Evolutionary conservation across 1,140 invertebrate species (phyloP).

Genomic region (Tetranychus cinnabarinus): DNA sequence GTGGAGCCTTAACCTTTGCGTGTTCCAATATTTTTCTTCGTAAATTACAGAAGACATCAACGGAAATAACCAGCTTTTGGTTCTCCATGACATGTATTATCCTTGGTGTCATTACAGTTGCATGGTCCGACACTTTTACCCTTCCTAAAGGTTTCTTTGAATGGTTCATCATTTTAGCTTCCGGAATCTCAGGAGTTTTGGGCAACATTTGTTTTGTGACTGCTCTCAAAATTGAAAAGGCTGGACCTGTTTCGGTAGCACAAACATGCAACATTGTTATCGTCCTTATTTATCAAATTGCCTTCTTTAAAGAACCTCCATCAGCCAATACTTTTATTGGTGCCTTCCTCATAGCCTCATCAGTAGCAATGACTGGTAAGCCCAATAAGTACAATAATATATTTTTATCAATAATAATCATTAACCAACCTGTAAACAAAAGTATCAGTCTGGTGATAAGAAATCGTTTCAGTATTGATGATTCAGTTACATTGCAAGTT

Average conservation of each 20-base stretch:
- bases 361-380: neutral
- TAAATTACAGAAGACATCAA: slow-evolving; percentile 58
- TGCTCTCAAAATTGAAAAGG: slow-evolving; percentile 34
- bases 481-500: too few species aligned
- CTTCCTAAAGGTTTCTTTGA: neutral
- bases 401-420: neutral
- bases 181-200: neutral
- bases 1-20: neutral
- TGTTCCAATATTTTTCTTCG: slow-evolving; percentile 17
- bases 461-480: neutral
- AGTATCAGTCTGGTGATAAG: neutral
- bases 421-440: neutral
- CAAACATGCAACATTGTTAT: slow-evolving; percentile 68
- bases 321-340: slow-evolving; percentile 3
- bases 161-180: neutral
- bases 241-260: slow-evolving; percentile 63
- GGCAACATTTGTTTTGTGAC: neutral
- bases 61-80: slow-evolving; percentile 33
- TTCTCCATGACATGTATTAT: slow-evolving; percentile 25
- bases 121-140: neutral
- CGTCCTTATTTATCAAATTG: slow-evolving; percentile 32
- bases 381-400: neutral
- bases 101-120: neutral
- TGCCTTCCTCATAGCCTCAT: neutral
- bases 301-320: slow-evolving; percentile 5